Evolutionary conservation across 53 echinoderm and acorn worm genomes (phyloP).

Genomic region (Crossaster papposus): DNA sequence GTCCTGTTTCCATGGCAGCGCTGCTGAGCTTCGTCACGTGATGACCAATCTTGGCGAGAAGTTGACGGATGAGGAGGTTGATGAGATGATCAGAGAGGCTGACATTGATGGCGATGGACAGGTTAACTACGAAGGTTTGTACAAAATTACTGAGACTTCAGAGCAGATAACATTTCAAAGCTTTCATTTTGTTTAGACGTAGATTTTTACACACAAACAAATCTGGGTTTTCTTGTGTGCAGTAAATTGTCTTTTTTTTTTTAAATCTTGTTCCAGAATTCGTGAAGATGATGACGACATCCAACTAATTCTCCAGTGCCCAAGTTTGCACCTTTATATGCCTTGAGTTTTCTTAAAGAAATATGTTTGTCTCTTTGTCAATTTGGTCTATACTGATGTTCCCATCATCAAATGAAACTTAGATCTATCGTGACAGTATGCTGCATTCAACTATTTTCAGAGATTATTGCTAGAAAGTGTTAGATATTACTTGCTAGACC

Average conservation of each 20-base stretch:
- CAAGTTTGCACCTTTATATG: not conserved
- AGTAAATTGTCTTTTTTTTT: not conserved
- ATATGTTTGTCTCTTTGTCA: not conserved
- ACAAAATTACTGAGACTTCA: not conserved
- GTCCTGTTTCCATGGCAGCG: conserved; percentile 36
- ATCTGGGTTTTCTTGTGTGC: not conserved
- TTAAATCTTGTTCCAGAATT: conserved; percentile 50
- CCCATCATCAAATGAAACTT: no score
- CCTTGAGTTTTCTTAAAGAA: not conserved
- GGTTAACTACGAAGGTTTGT: conserved; percentile 87
- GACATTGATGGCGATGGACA: conserved; percentile 93
- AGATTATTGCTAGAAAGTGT: not conserved
- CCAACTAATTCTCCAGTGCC: conserved; percentile 22
- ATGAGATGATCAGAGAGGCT: conserved; percentile 95
- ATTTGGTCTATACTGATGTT: not conserved
- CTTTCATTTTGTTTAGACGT: not conserved
- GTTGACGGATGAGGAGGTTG: conserved; percentile 91
- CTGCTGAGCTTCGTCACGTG: conserved; percentile 94
- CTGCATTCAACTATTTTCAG: not conserved
- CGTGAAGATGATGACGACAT: conserved; percentile 72
- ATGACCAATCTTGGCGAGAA: conserved; percentile 98
- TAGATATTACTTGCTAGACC: not conserved
- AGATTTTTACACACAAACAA: no score
- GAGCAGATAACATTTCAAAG: not conserved
- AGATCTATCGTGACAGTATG: not conserved